Evolutionary conservation across 2,888 invertebrate genomes (phyloP), one percentile per base, ranked within the genome.

Genomic region (Pseudolycoriella hygida): DNA sequence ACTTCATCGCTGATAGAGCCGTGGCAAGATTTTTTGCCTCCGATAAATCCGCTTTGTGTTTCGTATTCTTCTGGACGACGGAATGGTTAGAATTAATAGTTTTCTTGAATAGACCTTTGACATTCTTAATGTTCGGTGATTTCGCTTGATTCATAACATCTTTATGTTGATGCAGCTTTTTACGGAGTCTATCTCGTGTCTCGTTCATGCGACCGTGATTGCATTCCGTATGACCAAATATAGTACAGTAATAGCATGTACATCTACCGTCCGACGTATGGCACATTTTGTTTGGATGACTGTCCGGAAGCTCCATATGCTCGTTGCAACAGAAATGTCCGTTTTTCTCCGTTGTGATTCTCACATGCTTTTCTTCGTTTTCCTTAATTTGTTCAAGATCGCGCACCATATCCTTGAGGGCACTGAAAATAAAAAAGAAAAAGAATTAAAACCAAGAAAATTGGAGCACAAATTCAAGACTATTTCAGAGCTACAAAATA

Each of bases 141-240:
- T 45, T 45, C 30, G 43, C 30, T 6, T 4, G 4, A 4, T 25
- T 25, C 25, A 8, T 25, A 8, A 46, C 30, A 38, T 45, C 48
- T 44, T 52, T 48, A 37, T 63, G 62, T 50, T 63, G 62, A 10
- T 58, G 59, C 12, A 65, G 51, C 49, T 64, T 62, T 45, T 65
- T 65, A 10, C 65, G 61, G 38, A 65, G 46, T 43, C 65, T 56
- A 50, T 65, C 65, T 2, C 65, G 58, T 3, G 66, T 66, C 51
- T 65, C 64, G 46, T 62, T 64, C 47, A 60, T 61, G 8, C 64
- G 59, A 1, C 60, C 60, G 51, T 65, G 64, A 51, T 57, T 62
- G 48, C 62, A 64, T 49, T 64, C 64, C 32, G 43, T 43, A 34
- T 47, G 44, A 2, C 50, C 50, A 44, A 50, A 50, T n/a, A 50